These are phyloP conservation scores for Netelia melanura DNA, from an alignment of 2,888 invertebrate genomes.

Conservation along the genomic window DNA sequence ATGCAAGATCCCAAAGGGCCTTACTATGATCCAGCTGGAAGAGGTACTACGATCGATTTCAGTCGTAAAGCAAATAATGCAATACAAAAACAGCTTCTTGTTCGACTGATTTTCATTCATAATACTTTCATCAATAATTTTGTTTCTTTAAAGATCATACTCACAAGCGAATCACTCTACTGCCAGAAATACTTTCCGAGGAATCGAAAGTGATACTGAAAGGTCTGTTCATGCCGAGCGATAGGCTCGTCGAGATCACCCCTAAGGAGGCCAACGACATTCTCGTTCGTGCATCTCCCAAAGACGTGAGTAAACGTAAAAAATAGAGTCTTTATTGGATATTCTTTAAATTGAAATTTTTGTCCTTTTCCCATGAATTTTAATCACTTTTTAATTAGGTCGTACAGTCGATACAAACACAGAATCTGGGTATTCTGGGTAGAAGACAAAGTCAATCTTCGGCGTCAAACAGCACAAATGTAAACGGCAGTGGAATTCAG, in stretches of 20 bases:
- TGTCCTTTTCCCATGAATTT: constrained; percentile 20
- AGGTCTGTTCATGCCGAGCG: constrained; percentile 86
- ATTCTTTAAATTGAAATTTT: too few species aligned
- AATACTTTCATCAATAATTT: constrained; percentile 28
- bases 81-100: neutral
- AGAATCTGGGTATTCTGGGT: constrained; percentile 52
- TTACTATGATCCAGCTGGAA: constrained; percentile 86
- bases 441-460: constrained; percentile 69
- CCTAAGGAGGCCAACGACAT: constrained; percentile 93
- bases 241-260: constrained; percentile 89
- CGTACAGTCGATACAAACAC: constrained; percentile 70
- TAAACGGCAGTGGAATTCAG: constrained; percentile 79
- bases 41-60: constrained; percentile 80
- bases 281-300: constrained; percentile 90
- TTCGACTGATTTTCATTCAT: neutral
- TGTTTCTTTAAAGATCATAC: constrained; percentile 86
- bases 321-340: neutral
- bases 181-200: constrained; percentile 90
- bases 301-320: constrained; percentile 83
- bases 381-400: constrained; percentile 23
- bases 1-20: constrained; percentile 87
- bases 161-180: constrained; percentile 91
- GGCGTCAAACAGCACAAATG: constrained; percentile 63
- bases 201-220: constrained; percentile 89
- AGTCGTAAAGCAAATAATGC: neutral